phyloP scores from a whole-genome alignment of 2,797 vertebrate species.

The Pygocentrus nattereri region DNA sequence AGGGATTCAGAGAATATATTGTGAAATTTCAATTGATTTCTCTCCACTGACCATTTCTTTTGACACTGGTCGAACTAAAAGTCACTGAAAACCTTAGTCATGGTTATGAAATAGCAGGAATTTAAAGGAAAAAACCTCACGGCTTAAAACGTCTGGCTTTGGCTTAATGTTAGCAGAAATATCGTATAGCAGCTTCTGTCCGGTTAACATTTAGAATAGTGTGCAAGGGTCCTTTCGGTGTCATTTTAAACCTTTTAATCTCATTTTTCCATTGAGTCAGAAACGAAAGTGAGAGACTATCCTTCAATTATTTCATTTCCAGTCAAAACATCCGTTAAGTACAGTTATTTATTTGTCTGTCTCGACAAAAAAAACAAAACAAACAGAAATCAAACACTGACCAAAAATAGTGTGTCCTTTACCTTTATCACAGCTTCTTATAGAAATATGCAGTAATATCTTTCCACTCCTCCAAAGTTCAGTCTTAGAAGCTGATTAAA shows the following conservation, averaged over 20 bases:
- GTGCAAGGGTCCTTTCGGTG: not conserved
- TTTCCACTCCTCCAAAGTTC: no score
- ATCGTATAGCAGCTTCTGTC: not conserved
- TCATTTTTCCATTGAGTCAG: no score
- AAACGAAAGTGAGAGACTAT: no score
- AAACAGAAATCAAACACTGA: no score
- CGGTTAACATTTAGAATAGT: not conserved
- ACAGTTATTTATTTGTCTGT: no score
- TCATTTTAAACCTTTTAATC: not conserved
- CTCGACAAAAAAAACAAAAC: no score
- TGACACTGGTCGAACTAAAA: constrained; percentile 28
- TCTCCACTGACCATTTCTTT: constrained; percentile 32
- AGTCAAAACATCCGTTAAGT: no score
- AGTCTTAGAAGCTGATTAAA: no score
- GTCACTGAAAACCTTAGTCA: constrained; percentile 6
- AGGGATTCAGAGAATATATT: constrained; percentile 5
- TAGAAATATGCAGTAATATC: no score
- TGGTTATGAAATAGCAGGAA: constrained; percentile 19
- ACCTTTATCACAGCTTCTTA: no score
- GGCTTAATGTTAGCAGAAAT: not conserved
- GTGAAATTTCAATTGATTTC: constrained; percentile 16
- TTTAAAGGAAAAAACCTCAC: not conserved
- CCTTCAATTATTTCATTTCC: no score
- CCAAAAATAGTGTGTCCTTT: no score
- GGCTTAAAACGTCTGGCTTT: not conserved